Percentiles rank a stretch among this genome's conserved stretches.
Evolutionary conservation across 2,888 invertebrate species (phyloP).

Genomic region (Drosophila birchii): DNA sequence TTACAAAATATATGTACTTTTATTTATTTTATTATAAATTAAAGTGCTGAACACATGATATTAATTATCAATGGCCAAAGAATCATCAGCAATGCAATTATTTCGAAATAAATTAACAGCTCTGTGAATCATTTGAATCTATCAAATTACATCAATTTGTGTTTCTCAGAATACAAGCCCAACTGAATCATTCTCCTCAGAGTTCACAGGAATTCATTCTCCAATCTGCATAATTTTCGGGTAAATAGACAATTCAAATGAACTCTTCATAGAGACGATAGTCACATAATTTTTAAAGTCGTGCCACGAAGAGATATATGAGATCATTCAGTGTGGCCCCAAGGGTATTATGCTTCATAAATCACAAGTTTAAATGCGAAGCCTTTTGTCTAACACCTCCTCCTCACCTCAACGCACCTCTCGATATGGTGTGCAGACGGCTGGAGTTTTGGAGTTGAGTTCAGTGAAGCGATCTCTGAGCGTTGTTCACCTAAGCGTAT

Average conservation of each 20-base stretch:
- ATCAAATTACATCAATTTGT: conserved; percentile 12
- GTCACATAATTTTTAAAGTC: conserved; percentile 8
- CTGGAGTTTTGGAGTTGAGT: conserved; percentile 64
- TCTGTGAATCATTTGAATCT: conserved; percentile 7
- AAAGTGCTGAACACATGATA: not conserved
- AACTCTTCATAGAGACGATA: conserved; percentile 30
- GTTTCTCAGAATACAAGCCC: conserved; percentile 15
- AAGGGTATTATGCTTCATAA: conserved; percentile 52
- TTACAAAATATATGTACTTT: not conserved
- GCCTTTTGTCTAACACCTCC: conserved; percentile 28
- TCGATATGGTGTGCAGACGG: conserved; percentile 24
- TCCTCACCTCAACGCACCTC: conserved; percentile 12
- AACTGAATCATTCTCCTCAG: conserved; percentile 8
- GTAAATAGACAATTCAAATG: conserved; percentile 8
- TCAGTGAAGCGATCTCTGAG: conserved; percentile 85
- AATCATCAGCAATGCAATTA: not conserved
- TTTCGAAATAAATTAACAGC: not conserved
- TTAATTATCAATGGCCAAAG: not conserved
- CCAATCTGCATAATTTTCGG: not conserved
- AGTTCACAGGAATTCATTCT: not conserved
- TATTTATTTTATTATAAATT: not conserved
- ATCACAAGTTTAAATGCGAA: conserved; percentile 38
- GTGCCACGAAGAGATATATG: conserved; percentile 84
- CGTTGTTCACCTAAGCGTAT: conserved; percentile 85
- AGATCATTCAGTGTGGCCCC: conserved; percentile 86